Conservation (phyloP, 2,113 vertebrate species). For the Ophthalmotilapia sp. region DNA sequence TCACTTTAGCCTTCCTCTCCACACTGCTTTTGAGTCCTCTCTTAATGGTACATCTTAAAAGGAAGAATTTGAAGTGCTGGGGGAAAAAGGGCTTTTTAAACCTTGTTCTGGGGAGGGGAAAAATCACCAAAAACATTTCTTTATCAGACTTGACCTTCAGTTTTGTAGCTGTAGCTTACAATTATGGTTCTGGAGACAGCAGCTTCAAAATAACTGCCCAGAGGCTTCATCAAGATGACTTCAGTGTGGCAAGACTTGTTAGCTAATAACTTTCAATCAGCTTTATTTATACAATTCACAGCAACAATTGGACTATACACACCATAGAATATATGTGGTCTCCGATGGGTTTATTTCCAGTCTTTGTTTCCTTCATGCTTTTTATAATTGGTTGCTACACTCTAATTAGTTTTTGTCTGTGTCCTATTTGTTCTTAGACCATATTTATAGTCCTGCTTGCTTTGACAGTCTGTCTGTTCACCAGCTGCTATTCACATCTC, state of each 20-base stretch:
- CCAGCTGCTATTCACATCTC: not conserved
- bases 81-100: accelerated
- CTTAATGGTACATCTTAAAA: not conserved
- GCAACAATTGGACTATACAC: not conserved
- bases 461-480: not conserved
- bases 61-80: not conserved
- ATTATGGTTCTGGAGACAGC: not conserved
- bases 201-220: not conserved
- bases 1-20: not conserved
- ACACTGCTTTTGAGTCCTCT: not conserved
- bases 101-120: not conserved
- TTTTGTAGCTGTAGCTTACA: not conserved
- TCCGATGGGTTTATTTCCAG: not conserved
- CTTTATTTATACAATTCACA: not conserved
- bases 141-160: not conserved
- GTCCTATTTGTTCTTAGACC: not conserved
- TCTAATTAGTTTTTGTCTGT: not conserved
- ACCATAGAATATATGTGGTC: not conserved
- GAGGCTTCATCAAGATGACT: not conserved
- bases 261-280: not conserved
- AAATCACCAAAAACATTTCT: not conserved
- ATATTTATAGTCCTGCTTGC: not conserved
- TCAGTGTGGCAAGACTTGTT: not conserved
- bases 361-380: not conserved
- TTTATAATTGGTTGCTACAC: not conserved